These are phyloP conservation scores for Tetramorium alpestre DNA, from an alignment of 1,140 invertebrate genomes.

Conservation along the genomic window DNA sequence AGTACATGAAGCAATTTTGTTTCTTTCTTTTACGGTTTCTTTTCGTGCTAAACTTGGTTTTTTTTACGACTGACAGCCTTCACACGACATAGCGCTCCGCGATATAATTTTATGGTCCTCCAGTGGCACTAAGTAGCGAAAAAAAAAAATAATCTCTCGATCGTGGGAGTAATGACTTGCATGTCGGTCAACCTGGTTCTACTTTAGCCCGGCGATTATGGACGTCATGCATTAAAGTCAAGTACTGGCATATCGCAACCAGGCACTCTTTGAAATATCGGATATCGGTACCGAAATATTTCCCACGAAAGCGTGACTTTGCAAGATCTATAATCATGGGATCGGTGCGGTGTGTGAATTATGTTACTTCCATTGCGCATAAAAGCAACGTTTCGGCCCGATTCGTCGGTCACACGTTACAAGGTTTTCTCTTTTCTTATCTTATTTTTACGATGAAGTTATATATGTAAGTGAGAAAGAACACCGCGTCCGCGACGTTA, in stretches of 20 bases:
- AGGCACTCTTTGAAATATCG: conserved; percentile 45
- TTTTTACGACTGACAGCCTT: conserved; percentile 67
- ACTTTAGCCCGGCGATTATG: conserved; percentile 38
- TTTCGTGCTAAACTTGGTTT: conserved; percentile 39
- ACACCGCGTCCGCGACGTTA: neutral
- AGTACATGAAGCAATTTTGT: conserved; percentile 29
- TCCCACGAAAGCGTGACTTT: conserved; percentile 31
- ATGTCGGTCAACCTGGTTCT: conserved; percentile 23
- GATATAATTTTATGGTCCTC: conserved; percentile 48
- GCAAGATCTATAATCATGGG: conserved; percentile 24
- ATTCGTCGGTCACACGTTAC: neutral
- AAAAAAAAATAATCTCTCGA: conserved; percentile 48
- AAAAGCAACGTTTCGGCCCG: neutral
- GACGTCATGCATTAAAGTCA: conserved; percentile 54
- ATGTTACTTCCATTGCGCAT: conserved; percentile 7
- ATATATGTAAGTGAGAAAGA: neutral
- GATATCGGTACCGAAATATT: conserved; percentile 52
- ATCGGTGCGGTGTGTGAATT: conserved; percentile 16
- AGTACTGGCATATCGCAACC: conserved; percentile 43
- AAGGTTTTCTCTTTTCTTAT: neutral
- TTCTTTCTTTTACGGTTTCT: conserved; percentile 30
- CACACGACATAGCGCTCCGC: conserved; percentile 4
- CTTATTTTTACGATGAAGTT: neutral
- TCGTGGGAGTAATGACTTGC: conserved; percentile 40
- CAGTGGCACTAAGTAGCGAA: conserved; percentile 40